Evolutionary conservation across 2,797 vertebrate genomes (phyloP).

Genomic region (Malurus leucopterus): DNA sequence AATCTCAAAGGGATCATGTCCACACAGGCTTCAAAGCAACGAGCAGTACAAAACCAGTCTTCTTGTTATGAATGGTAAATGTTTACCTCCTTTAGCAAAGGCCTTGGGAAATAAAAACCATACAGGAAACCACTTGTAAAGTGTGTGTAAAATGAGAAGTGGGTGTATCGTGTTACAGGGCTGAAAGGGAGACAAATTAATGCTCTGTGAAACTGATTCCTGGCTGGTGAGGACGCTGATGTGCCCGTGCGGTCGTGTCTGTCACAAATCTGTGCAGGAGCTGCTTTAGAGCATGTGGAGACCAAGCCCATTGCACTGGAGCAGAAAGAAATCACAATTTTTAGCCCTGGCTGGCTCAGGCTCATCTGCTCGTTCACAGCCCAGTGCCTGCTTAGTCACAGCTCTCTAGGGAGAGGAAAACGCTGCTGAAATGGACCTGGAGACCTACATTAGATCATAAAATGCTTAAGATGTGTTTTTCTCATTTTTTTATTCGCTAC

Average conservation of each 20-base stretch:
- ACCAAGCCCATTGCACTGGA: neutral
- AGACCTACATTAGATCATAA: neutral
- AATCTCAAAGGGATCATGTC: neutral
- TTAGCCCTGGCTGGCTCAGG: neutral
- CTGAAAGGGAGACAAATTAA: neutral
- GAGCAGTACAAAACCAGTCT: neutral
- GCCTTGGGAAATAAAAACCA: constrained; percentile 24
- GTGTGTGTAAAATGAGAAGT: neutral
- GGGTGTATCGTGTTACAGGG: neutral
- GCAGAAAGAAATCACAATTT: neutral
- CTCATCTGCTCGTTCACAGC: neutral
- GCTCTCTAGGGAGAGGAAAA: neutral
- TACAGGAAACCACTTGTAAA: neutral
- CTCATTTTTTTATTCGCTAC: neutral
- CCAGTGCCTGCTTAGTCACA: neutral
- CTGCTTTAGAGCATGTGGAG: neutral
- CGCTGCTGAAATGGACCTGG: neutral
- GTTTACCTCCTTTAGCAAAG: constrained; percentile 13
- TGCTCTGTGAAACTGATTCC: neutral
- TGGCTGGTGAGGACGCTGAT: neutral
- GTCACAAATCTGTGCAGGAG: neutral
- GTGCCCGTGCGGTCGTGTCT: neutral
- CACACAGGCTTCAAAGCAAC: neutral
- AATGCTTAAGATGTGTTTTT: neutral
- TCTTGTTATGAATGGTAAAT: neutral